Conservation (phyloP, 2,113 vertebrate genomes). For the Terrapene triunguis region DNA sequence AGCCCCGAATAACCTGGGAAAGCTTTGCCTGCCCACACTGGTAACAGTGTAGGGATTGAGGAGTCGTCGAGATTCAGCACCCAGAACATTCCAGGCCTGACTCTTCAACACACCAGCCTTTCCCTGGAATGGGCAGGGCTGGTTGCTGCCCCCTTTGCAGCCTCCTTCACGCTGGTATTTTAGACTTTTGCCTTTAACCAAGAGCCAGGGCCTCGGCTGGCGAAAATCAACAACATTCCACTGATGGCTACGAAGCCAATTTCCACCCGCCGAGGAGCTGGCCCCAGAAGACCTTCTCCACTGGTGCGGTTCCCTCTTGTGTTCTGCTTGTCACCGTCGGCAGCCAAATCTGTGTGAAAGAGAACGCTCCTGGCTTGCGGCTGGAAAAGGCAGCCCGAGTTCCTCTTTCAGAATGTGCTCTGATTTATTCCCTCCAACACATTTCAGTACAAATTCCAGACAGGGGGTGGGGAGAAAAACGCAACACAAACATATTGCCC, state of each 20-base stretch:
- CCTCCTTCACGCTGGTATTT: not conserved
- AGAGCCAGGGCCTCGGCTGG: not conserved
- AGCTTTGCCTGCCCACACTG: not conserved
- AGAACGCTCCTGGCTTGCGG: not conserved
- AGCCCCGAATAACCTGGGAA: not conserved
- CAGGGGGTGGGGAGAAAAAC: accelerated
- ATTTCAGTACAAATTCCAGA: accelerated
- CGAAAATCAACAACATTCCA: not conserved
- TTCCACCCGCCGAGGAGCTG: not conserved
- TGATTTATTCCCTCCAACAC: not conserved
- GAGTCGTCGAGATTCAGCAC: not conserved
- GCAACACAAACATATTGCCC: not conserved
- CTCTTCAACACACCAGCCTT: not conserved
- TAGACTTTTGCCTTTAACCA: not conserved
- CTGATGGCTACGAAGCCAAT: not conserved
- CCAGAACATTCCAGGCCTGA: not conserved
- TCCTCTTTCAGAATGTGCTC: accelerated
- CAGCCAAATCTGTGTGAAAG: not conserved
- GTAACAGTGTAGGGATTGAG: not conserved
- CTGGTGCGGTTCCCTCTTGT: not conserved
- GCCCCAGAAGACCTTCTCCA: not conserved
- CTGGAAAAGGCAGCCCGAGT: not conserved
- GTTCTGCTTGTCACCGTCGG: not conserved
- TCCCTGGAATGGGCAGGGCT: not conserved
- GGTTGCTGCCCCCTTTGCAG: not conserved